Base-by-base conservation (phyloP, 1,140 invertebrate genomes). In the Doryteuthis pealeii region DNA sequence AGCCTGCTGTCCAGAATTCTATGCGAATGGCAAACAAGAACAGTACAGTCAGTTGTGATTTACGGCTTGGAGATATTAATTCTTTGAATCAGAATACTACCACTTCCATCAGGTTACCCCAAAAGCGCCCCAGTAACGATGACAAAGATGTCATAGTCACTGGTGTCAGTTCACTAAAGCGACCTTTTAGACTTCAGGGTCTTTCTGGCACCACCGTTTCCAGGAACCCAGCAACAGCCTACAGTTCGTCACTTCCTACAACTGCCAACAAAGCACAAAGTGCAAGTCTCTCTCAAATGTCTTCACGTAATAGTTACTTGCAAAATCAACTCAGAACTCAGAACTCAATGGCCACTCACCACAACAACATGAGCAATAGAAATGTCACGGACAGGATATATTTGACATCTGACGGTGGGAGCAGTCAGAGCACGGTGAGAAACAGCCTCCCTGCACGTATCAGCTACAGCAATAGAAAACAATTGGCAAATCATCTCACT, bases 111-210 rank as follows among this genome's bases (percentile, higher is more conserved):
- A 62, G 54, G 18, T 62, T 62, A 28, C 22, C 54, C 26, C 54
- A 62, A 62, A 62, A 62, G 26, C 54, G 54, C 54, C 54, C 54
- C 10, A 62, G 54, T 62, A 62, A 62, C 18, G 26, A 28, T 15
- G 18, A 22, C 26, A 62, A 62, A 5, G 54, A 62, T 62, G 54
- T 62, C 54, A 62, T 62, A 62, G 54, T 62, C 54, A 62, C 54
- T 62, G 54, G 54, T 5, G 18, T 62, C 54, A 62, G 54, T 22
- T 62, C 54, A 62, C 54, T 62, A 28, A 62, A 62, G 54, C 54
- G 54, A 62, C 54, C 54, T 2, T 62, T 62, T 22, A 22, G 54
- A 62, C 6, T 12, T 62, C 54, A 62, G 26, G 26, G 26, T 18
- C 26, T 62, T n/a, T 62, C 54, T 62, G 26, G 26, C 26, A n/a